phyloP scores from a whole-genome alignment of 2,888 invertebrate species.

The Campaea margaritaria region DNA sequence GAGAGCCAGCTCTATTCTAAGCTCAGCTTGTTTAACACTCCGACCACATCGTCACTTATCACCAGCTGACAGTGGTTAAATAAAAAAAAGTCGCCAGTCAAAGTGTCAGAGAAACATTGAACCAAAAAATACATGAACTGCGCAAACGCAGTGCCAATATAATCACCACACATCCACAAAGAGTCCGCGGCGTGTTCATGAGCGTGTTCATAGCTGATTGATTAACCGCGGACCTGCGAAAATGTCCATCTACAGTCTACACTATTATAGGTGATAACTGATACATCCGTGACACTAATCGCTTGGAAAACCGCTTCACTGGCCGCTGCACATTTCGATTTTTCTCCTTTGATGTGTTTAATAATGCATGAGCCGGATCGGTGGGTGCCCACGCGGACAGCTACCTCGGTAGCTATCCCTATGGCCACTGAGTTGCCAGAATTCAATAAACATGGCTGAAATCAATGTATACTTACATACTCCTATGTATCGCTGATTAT shows the following conservation, averaged over 20 bases:
- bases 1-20: too few species aligned
- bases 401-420: neutral
- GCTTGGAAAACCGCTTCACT: slow-evolving; percentile 80
- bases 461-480: too few species aligned
- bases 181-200: too few species aligned
- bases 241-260: slow-evolving; percentile 49
- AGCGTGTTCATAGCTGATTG: slow-evolving; percentile 13
- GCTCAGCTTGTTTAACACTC: too few species aligned
- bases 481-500: too few species aligned
- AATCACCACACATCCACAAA: neutral
- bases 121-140: neutral
- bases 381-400: slow-evolving; percentile 52
- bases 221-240: slow-evolving; percentile 30
- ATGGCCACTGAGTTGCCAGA: slow-evolving; percentile 1
- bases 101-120: too few species aligned
- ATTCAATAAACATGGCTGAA: too few species aligned
- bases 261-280: slow-evolving; percentile 66
- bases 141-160: neutral
- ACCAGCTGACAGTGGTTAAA: too few species aligned
- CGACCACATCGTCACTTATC: neutral
- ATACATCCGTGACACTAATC: slow-evolving; percentile 75
- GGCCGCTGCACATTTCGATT: slow-evolving; percentile 81
- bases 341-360: slow-evolving; percentile 85
- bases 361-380: slow-evolving; percentile 79
- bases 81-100: too few species aligned